These are phyloP conservation scores for Astyanax mexicanus DNA, from an alignment of 2,797 vertebrate genomes.

Conservation along the genomic window DNA sequence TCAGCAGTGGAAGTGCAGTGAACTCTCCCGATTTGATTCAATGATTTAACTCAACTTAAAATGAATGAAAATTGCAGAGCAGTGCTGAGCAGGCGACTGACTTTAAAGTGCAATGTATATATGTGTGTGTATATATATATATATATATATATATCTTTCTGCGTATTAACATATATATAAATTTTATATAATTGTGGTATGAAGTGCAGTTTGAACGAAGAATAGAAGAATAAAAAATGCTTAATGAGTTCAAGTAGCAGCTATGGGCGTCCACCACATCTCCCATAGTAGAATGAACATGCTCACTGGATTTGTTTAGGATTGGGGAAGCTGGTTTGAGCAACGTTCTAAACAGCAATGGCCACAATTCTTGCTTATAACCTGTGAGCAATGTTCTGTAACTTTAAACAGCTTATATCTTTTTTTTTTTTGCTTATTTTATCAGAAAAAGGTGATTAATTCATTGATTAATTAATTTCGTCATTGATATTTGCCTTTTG, in stretches of 20 bases:
- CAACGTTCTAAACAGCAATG: not conserved
- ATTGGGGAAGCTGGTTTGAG: not conserved
- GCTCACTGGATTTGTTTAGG: not conserved
- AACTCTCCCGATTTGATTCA: constrained; percentile 23
- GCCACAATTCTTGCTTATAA: not conserved
- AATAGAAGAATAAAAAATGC: not conserved
- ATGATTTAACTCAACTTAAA: not conserved
- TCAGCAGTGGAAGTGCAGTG: constrained; percentile 45
- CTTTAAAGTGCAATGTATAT: constrained; percentile 17
- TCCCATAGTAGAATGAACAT: not conserved
- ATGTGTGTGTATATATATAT: too few species aligned
- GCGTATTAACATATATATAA: not conserved
- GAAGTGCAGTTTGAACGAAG: not conserved
- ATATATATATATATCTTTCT: too few species aligned
- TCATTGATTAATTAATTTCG: too few species aligned
- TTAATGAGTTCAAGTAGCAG: constrained; percentile 2
- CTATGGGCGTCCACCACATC: not conserved
- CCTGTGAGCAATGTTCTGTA: not conserved
- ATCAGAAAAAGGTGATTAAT: not conserved
- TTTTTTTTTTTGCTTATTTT: too few species aligned
- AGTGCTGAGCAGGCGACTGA: not conserved
- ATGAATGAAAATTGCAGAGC: not conserved
- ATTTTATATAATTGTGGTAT: not conserved
- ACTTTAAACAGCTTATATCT: not conserved
- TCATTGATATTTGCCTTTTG: constrained; percentile 34